phyloP scores from a whole-genome alignment of 2,113 vertebrate species.

The Strigops habroptila region DNA sequence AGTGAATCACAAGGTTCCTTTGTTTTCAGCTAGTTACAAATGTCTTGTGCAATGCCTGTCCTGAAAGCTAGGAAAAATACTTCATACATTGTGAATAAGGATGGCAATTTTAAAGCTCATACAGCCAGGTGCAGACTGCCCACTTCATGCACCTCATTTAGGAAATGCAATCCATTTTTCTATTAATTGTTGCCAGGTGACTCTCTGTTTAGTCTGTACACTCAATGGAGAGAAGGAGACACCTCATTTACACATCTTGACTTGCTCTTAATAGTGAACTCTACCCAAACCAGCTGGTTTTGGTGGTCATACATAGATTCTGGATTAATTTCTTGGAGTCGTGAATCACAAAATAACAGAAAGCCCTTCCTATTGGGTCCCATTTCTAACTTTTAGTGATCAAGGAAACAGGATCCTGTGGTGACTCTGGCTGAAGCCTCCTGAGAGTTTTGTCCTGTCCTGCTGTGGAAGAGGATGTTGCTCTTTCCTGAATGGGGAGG shows the following conservation, averaged over 20 bases:
- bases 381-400: neutral
- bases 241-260: constrained; percentile 63
- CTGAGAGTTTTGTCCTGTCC: neutral
- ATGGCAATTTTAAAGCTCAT: constrained; percentile 38
- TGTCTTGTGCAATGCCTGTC: constrained; percentile 48
- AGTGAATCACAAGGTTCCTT: constrained; percentile 57
- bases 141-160: constrained; percentile 60
- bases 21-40: constrained; percentile 61
- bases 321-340: neutral
- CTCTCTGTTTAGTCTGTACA: constrained; percentile 61
- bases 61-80: constrained; percentile 44
- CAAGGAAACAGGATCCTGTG: neutral
- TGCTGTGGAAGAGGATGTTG: neutral
- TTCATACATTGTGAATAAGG: constrained; percentile 23
- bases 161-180: constrained; percentile 59
- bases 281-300: constrained; percentile 33
- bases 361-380: neutral
- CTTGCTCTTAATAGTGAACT: neutral
- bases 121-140: constrained; percentile 59
- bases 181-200: constrained; percentile 63
- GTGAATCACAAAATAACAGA: neutral
- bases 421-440: neutral
- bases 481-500: neutral
- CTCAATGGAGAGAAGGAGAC: constrained; percentile 58
- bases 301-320: neutral